These are phyloP conservation scores for Drosophila kuntzei DNA, from an alignment of 2,888 invertebrate species.

Conservation along the genomic window DNA sequence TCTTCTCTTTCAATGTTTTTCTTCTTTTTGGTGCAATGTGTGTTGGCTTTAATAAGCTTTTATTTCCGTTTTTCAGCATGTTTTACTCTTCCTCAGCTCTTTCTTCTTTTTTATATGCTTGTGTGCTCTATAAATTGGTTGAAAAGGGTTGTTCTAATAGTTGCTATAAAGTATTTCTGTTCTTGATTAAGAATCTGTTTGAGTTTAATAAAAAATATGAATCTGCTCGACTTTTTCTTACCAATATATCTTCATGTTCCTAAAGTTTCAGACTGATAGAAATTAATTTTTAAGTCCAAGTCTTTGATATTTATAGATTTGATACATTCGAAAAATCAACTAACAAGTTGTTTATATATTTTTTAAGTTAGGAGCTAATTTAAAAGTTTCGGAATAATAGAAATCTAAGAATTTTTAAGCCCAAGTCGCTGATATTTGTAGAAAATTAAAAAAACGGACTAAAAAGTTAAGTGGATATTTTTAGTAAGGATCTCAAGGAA, in stretches of 20 bases:
- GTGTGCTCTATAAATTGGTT: conserved; percentile 6
- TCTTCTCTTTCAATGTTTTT: conserved; percentile 6
- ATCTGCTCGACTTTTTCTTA: background rate
- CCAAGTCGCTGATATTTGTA: too few relatives aligned
- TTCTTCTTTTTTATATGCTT: conserved; percentile 9
- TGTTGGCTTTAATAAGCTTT: conserved; percentile 77
- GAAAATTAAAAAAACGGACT: too few relatives aligned
- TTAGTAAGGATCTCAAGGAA: too few relatives aligned
- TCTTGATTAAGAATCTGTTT: background rate
- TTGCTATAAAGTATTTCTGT: background rate
- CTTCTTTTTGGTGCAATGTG: conserved; percentile 27
- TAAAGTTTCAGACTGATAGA: too few relatives aligned
- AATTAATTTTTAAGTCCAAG: too few relatives aligned
- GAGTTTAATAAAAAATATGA: background rate
- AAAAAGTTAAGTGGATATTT: too few relatives aligned
- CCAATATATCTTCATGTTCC: too few relatives aligned
- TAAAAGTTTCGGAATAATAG: too few relatives aligned
- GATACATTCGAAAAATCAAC: background rate
- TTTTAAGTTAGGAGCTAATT: background rate
- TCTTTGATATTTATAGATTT: too few relatives aligned
- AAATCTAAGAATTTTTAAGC: too few relatives aligned
- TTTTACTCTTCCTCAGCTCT: conserved; percentile 46
- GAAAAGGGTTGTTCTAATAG: background rate
- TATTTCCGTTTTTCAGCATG: conserved; percentile 76
- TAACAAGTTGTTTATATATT: background rate